Evolutionary conservation across 2,797 vertebrate genomes (phyloP).

Genomic region (Balearica regulorum): DNA sequence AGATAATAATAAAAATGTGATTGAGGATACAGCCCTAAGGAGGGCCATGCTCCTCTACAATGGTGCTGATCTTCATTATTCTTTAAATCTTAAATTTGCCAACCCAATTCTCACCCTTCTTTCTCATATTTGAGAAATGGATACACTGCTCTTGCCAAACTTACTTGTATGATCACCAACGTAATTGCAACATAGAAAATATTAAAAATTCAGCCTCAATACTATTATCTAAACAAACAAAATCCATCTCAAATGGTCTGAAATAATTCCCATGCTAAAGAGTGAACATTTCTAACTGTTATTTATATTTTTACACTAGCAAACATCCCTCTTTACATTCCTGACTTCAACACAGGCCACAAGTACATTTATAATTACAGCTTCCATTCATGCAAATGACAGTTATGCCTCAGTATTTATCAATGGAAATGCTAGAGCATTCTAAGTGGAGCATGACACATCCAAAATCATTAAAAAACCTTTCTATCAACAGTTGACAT

Average conservation of each 20-base stretch:
- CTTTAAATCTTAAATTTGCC: neutral
- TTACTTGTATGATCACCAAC: neutral
- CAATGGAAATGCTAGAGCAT: slow-evolving; percentile 17
- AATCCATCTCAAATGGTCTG: neutral
- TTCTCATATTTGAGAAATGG: neutral
- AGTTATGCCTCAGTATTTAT: slow-evolving; percentile 41
- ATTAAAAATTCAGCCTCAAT: neutral
- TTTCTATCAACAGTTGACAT: slow-evolving; percentile 34
- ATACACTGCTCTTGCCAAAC: neutral
- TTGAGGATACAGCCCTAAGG: neutral
- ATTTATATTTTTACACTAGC: slow-evolving; percentile 22
- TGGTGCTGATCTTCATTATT: neutral
- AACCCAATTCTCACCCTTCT: neutral
- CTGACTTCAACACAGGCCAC: neutral
- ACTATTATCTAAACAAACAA: neutral
- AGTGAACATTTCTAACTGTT: neutral
- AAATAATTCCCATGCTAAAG: neutral
- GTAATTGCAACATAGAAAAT: neutral
- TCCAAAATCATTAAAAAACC: slow-evolving; percentile 15
- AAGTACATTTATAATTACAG: slow-evolving; percentile 53
- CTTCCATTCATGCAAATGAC: slow-evolving; percentile 43
- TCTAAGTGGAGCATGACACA: slow-evolving; percentile 14
- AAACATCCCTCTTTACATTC: neutral
- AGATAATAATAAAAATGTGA: neutral
- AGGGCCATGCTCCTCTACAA: neutral